These are phyloP conservation scores for Portevinia maculata DNA, from an alignment of 2,888 invertebrate species.

Conservation along the genomic window DNA sequence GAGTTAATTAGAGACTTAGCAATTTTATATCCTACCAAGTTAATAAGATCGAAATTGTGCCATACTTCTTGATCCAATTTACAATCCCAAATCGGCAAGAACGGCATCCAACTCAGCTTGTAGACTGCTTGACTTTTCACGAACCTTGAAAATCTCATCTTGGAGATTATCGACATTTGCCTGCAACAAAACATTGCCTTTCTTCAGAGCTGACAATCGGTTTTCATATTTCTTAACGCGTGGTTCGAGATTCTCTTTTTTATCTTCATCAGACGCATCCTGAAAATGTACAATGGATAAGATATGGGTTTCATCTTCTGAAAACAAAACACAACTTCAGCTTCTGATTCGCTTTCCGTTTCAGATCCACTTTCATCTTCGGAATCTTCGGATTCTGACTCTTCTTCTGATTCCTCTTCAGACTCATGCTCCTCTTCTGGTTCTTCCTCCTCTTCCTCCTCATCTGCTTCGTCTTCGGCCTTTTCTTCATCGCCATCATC, in stretches of 20 bases:
- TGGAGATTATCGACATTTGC: slow-evolving; percentile 94
- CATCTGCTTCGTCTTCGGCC: slow-evolving; percentile 84
- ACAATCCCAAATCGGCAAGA: slow-evolving; percentile 91
- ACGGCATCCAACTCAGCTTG: slow-evolving; percentile 94
- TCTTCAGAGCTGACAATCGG: slow-evolving; percentile 90
- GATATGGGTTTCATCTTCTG: neutral
- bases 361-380: slow-evolving; percentile 86
- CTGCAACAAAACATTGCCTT: slow-evolving; percentile 93
- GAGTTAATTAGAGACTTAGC: slow-evolving; percentile 18
- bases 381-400: slow-evolving; percentile 83
- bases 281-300: slow-evolving; percentile 78
- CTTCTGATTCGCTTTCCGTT: slow-evolving; percentile 79
- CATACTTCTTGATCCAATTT: slow-evolving; percentile 53
- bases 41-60: neutral
- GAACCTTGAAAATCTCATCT: slow-evolving; percentile 92
- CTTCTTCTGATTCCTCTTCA: slow-evolving; percentile 79
- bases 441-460: slow-evolving; percentile 83
- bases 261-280: slow-evolving; percentile 87
- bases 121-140: slow-evolving; percentile 89
- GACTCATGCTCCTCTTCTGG: slow-evolving; percentile 81
- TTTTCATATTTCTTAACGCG: slow-evolving; percentile 90
- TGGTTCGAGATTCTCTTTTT: slow-evolving; percentile 86
- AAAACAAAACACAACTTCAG: slow-evolving; percentile 75
- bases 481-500: slow-evolving; percentile 89
- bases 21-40: slow-evolving; percentile 26